Percentiles rank a stretch among this genome's conserved stretches.
These are phyloP conservation scores for Gymnoscopelus microlampas DNA, from an alignment of 2,797 vertebrate genomes.

Conservation along the genomic window DNA sequence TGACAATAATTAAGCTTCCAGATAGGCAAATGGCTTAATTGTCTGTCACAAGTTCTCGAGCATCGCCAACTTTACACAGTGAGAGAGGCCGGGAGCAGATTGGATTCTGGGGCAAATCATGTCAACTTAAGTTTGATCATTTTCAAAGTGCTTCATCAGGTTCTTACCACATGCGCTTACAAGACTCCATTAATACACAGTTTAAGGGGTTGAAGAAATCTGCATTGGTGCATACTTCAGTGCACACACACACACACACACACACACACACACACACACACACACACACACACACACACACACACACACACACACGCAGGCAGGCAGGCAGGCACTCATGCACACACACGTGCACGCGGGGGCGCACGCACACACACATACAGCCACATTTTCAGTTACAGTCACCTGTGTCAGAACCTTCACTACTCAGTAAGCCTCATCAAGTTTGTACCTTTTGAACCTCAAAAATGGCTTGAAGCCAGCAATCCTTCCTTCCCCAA, in stretches of 20 bases:
- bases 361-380: too few species aligned
- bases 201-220: constrained; percentile 13
- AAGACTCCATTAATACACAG: constrained; percentile 42
- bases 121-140: constrained; percentile 73
- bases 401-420: constrained; percentile 34
- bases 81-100: constrained; percentile 70
- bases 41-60: constrained; percentile 77
- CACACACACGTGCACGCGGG: too few species aligned
- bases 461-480: constrained; percentile 27
- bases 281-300: neutral
- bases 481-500: constrained; percentile 8
- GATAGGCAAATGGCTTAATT: constrained; percentile 81
- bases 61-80: constrained; percentile 71
- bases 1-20: constrained; percentile 76
- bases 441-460: constrained; percentile 57
- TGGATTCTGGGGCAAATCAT: constrained; percentile 75
- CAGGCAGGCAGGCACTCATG: too few species aligned
- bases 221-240: neutral
- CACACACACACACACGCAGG: too few species aligned
- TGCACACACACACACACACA: neutral
- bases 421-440: constrained; percentile 34
- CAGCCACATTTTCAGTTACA: constrained; percentile 39
- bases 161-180: constrained; percentile 56
- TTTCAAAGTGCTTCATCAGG: constrained; percentile 51
- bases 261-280: neutral